Conservation (phyloP, 2,888 invertebrate genomes). For the Pseudococcus longispinus region DNA sequence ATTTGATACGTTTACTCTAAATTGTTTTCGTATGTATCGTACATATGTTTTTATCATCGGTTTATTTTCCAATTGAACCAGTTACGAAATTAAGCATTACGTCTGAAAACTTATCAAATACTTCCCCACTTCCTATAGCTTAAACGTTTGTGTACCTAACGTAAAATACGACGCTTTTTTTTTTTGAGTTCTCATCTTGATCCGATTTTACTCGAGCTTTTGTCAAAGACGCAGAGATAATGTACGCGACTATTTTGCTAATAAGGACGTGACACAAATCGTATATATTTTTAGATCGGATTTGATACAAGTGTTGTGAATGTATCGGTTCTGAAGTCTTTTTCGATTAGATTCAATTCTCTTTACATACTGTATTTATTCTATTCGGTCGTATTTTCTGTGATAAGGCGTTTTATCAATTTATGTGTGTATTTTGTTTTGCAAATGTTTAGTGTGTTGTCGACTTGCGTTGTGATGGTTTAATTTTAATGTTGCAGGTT, state of each 20-base stretch:
- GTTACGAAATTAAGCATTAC: background rate
- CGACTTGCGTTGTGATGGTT: background rate
- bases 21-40: background rate
- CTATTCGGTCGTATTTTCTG: background rate
- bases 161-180: background rate
- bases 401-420: background rate
- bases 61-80: background rate
- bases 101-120: background rate
- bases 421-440: background rate
- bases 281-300: constrained; percentile 25
- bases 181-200: background rate
- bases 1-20: background rate
- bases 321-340: background rate
- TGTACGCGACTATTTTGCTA: constrained; percentile 2
- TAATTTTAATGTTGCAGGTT: background rate
- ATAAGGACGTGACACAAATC: constrained; percentile 22
- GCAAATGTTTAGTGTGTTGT: background rate
- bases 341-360: constrained; percentile 19
- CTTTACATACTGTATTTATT: background rate
- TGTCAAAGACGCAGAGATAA: background rate
- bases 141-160: background rate
- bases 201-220: background rate
- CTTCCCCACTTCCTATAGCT: background rate
- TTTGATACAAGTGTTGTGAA: constrained; percentile 13
- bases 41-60: background rate